Percentiles rank a stretch among this genome's conserved stretches.
Evolutionary conservation across 2,797 vertebrate genomes (phyloP).

Genomic region (Smutsia temminckii): DNA sequence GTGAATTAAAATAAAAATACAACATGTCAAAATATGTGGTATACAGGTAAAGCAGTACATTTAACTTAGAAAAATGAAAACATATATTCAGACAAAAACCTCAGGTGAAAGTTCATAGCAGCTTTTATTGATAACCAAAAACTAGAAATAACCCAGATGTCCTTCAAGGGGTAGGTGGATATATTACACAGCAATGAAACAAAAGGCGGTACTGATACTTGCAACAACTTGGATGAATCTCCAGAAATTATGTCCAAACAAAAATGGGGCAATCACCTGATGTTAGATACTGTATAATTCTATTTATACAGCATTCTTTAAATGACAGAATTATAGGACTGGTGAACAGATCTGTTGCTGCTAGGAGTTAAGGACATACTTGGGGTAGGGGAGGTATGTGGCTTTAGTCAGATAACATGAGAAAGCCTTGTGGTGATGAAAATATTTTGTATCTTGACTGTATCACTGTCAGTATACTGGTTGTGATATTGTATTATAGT

Average conservation of each 20-base stretch:
- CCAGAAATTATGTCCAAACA: background rate
- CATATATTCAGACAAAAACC: background rate
- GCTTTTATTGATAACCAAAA: background rate
- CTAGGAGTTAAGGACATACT: background rate
- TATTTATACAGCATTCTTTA: background rate
- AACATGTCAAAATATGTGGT: background rate
- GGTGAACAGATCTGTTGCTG: background rate
- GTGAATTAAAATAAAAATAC: background rate
- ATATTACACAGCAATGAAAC: background rate
- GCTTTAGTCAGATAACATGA: background rate
- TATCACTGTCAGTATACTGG: background rate
- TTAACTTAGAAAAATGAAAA: slow-evolving; percentile 7
- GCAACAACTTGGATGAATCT: background rate
- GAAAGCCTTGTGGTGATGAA: background rate
- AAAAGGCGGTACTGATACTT: background rate
- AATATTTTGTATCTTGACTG: background rate
- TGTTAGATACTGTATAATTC: background rate
- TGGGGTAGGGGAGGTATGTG: background rate
- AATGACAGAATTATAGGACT: background rate
- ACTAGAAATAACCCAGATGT: background rate
- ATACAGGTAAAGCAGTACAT: background rate
- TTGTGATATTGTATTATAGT: background rate
- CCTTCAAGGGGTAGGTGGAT: background rate
- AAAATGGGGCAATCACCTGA: background rate
- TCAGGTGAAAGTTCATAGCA: background rate